Conservation (phyloP, 2,888 invertebrate genomes). For the Acrocyrtus sp. region DNA sequence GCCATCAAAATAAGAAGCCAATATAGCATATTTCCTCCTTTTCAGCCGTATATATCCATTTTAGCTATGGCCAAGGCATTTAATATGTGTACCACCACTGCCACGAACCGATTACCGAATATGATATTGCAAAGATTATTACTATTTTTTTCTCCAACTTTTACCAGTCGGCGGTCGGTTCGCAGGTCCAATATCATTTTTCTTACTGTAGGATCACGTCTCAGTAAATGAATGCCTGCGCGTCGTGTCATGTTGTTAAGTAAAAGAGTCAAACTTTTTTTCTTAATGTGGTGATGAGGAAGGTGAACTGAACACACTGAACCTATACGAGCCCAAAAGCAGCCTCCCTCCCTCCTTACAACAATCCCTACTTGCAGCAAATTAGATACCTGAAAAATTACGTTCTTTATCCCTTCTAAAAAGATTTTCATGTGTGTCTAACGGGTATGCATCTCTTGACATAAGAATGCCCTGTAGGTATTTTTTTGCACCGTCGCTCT, state of each 20-base stretch:
- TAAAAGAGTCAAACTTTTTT: neutral
- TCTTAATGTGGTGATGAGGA: no score
- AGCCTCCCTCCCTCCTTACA: no score
- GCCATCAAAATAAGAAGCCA: neutral
- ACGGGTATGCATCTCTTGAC: constrained; percentile 20
- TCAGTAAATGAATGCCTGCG: no score
- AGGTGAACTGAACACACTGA: no score
- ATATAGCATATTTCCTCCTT: neutral
- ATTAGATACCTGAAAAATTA: no score
- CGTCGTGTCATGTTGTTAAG: constrained; percentile 13
- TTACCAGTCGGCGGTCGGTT: no score
- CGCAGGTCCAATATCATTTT: neutral
- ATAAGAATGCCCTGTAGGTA: neutral
- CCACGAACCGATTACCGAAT: no score
- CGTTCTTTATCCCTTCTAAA: constrained; percentile 3
- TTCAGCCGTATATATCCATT: neutral
- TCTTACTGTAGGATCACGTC: constrained; percentile 2
- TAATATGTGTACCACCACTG: no score
- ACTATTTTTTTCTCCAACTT: neutral
- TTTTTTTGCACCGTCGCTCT: no score
- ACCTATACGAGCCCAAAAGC: no score
- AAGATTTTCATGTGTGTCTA: constrained; percentile 1
- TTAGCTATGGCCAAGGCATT: no score
- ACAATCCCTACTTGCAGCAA: no score
- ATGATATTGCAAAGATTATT: neutral